A percentile compares a stretch with the other conserved stretches of the same genome.
Conservation (phyloP, 2,113 vertebrate genomes). For the Mormoops blainvillei region DNA sequence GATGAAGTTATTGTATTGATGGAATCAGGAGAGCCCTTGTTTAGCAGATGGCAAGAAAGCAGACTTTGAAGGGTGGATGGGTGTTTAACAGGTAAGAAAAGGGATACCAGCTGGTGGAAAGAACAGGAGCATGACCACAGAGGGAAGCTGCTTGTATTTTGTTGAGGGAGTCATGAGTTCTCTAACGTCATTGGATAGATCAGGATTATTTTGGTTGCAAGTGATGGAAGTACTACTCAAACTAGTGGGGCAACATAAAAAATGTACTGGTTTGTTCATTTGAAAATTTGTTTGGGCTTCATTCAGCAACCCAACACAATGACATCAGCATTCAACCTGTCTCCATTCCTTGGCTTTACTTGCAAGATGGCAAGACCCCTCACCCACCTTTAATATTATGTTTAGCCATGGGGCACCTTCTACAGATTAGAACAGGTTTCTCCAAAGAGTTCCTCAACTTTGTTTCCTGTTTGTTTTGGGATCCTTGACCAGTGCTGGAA, state of each 20-base stretch:
- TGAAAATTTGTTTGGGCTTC: background rate
- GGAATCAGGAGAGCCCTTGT: background rate
- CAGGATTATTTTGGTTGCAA: background rate
- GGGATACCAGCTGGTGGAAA: background rate
- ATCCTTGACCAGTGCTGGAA: background rate
- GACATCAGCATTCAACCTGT: background rate
- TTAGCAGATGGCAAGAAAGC: background rate
- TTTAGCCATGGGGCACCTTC: background rate
- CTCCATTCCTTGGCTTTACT: background rate
- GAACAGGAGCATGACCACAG: background rate
- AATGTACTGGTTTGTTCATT: background rate
- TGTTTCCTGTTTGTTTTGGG: background rate
- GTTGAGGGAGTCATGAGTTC: background rate
- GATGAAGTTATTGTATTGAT: background rate
- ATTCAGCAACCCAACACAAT: background rate
- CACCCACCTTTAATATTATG: background rate
- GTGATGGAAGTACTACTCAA: background rate
- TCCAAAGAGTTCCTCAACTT: background rate
- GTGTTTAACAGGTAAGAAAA: background rate
- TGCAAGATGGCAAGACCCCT: background rate
- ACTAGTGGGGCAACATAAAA: background rate
- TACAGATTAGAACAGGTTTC: background rate
- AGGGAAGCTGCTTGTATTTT: background rate
- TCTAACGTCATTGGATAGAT: background rate
- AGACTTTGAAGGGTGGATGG: background rate